Evolutionary conservation across 2,888 invertebrate species (phyloP), one percentile per base, ranked within the genome.

Genomic region (Drosophila rellima): DNA sequence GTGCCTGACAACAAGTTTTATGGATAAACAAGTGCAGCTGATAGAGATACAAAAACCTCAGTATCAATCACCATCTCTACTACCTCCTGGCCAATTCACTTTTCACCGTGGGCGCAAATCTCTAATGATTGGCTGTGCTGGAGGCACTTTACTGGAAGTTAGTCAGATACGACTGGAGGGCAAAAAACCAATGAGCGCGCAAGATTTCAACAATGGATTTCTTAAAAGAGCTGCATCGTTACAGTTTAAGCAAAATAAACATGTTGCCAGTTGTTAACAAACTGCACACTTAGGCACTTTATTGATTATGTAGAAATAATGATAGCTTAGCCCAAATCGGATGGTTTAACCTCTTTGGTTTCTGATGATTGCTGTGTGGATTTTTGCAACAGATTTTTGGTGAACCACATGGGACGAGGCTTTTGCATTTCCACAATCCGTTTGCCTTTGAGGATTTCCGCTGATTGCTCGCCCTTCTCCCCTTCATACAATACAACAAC

Each of bases 121-220:
- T 18, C 91, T 97, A 57, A 93, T 94, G 89, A 94, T 97, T 33
- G 93, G 94, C 60, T 97, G 97, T 93, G 94, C 93, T 74, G 94
- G 95, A 86, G 93, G 93, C 55, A 94, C 93, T 76, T 95, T 94
- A 93, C 92, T 97, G 67, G 94, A 94, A 91, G 94, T 96, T 63
- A 93, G 93, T 76, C 94, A 94, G 79, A 78, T 97, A 61, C 94
- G 95, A 86, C 92, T 97, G 65, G 93, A 95, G 77, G 95, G 95
- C 10, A 95, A 94, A 91, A 95, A 94, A 91, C 93, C 94, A 82
- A 96, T 98, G 94, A 94, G 94, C 52, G 96, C 97, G 3, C 87
- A 92, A 80, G 97, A 97, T 90, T 98, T 98, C 93, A 95, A 95
- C 92, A 97, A 97, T 93, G 98, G 98, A 8, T 98, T 95, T 92